These are phyloP conservation scores for Drosophila erecta DNA, from an alignment of 1,140 invertebrate genomes.

Conservation along the genomic window DNA sequence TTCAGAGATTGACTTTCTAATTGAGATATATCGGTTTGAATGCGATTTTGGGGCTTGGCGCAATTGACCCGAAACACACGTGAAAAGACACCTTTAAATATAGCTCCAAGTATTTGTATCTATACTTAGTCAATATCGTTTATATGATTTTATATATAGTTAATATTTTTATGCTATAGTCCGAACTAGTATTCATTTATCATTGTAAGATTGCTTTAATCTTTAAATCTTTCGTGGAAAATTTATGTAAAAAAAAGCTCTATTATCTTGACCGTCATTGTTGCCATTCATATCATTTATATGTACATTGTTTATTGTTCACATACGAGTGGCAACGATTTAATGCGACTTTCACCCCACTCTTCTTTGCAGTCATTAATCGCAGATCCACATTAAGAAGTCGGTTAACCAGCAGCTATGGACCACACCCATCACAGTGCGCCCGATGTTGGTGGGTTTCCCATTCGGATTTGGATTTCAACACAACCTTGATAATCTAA, in stretches of 20 bases:
- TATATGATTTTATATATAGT: too few species aligned
- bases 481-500: too few species aligned
- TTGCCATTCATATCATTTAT: neutral
- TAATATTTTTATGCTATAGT: too few species aligned
- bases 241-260: too few species aligned
- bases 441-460: slow-evolving; percentile 62
- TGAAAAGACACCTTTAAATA: neutral
- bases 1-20: slow-evolving; percentile 45
- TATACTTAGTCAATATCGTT: too few species aligned
- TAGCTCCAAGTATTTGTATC: too few species aligned
- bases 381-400: slow-evolving; percentile 9
- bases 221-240: neutral
- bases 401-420: slow-evolving; percentile 43
- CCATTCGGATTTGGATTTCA: too few species aligned
- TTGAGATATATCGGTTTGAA: slow-evolving; percentile 25
- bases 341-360: slow-evolving; percentile 48
- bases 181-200: too few species aligned
- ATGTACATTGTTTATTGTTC: slow-evolving; percentile 4
- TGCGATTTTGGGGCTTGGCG: slow-evolving; percentile 13
- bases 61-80: slow-evolving; percentile 6
- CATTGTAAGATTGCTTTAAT: neutral
- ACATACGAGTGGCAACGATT: slow-evolving; percentile 11
- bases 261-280: slow-evolving; percentile 15
- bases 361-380: slow-evolving; percentile 34
- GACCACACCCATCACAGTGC: slow-evolving; percentile 70